Evolutionary conservation across 1,140 invertebrate genomes (phyloP), one percentile per base, ranked within the genome.

Genomic region (Drosophila ohnishii): DNA sequence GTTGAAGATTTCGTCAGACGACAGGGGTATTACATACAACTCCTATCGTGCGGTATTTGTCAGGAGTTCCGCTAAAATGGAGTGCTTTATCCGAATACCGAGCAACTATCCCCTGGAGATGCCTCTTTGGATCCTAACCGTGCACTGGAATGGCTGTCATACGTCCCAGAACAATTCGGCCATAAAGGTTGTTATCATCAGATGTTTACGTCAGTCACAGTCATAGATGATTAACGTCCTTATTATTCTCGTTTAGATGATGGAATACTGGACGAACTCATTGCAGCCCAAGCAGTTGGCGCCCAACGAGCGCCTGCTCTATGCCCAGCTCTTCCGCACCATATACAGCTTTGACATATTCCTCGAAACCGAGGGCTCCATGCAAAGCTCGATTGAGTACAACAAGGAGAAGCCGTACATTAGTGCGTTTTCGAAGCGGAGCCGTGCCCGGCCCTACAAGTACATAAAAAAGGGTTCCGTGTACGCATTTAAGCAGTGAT

Each of bases 301-400:
- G 14, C 64, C 56, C 2, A 77, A 77, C 28, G 61, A 79, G 90
- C 71, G 75, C 2, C 14, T 96, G 22, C 92, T 99, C 7, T 94
- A 95, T 14, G 93, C 94, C 30, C 97, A 98, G 92, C 92, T 98
- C 6, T 94, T 95, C 58, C 94, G 96, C 67, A 92, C 98, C 40
- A 93, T 97, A 78, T 95, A 95, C 48, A 97, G 96, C 90, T 95
- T 98, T 71, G 97, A 99, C 92, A 95, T 98, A 62, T 96, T 96
- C 75, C 92, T 98, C 32, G 97, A 98, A 92, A 96, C 97, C 0
- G 94, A 93, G 77, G 82, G 92, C 64, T 81, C 92, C 35, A 90
- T 89, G 60, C 86, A 92, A 40, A 93, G 94, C 25, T 93, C 94
- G 11, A 91, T 93, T 16, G 95, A 95, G 80, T 96, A 90, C 60